These are phyloP conservation scores for Epirrhoe tristata DNA, from an alignment of 2,888 invertebrate genomes.

Conservation along the genomic window DNA sequence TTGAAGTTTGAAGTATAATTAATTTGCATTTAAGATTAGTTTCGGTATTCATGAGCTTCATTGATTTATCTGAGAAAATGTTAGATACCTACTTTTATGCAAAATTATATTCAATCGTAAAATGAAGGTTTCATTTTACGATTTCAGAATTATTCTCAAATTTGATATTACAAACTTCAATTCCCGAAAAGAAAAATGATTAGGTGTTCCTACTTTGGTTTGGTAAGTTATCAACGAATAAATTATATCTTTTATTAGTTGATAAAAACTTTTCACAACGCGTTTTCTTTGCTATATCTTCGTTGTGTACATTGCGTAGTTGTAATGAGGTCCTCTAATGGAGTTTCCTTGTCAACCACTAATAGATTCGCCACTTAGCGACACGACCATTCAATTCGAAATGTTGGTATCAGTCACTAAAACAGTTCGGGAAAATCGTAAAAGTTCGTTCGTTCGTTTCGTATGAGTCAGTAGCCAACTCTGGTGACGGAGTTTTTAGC, in stretches of 20 bases:
- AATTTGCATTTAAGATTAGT: neutral
- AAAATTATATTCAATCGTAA: no score
- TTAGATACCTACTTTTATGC: no score
- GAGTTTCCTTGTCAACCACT: constrained; percentile 53
- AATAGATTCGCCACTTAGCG: constrained; percentile 44
- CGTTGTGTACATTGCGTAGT: constrained; percentile 20
- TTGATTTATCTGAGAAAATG: no score
- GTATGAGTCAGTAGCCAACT: no score
- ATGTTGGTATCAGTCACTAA: constrained; percentile 21
- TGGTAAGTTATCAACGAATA: no score
- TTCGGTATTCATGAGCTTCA: neutral
- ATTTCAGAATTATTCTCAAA: no score
- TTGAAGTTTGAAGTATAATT: neutral
- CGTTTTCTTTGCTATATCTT: neutral
- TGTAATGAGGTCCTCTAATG: constrained; percentile 42
- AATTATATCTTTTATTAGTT: neutral
- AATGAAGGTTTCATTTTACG: no score
- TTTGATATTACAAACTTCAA: no score
- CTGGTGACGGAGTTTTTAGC: neutral
- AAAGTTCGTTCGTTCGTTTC: no score
- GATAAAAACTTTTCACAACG: neutral
- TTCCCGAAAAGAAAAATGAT: no score
- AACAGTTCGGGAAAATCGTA: constrained; percentile 8
- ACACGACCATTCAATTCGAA: constrained; percentile 13
- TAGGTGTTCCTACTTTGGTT: no score